Base-by-base conservation (phyloP, 2,113 vertebrate genomes). In the Etheostoma cragini region DNA sequence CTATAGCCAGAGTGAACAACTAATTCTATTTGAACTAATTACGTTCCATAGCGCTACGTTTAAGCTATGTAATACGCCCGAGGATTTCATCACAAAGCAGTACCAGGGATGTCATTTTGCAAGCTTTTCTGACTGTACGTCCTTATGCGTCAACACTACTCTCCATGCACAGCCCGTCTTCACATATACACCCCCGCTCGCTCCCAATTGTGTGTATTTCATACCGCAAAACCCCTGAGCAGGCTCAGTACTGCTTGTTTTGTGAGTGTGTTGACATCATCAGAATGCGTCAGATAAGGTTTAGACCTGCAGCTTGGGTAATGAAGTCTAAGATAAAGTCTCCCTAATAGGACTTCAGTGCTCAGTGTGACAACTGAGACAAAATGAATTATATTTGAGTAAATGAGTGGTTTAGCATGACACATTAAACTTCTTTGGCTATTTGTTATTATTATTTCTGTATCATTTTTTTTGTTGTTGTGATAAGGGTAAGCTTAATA, bases 21-120 rank as follows among this genome's bases (percentile, higher is more conserved):
- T 93, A 91, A 95, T 95, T 93, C 91, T 91, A 94, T 93, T 93
- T 93, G 86, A 93, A 90, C 94, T 93, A 94, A 95, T 94, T 95
- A 94, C 91, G 83, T 93, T 93, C 90, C 89, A 79, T 85, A 81
- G 89, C 81, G 83, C 91, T 80, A 85, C 71, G 86, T 89, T 83
- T 6, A 26, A 49, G 81, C 86, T 70, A 88, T 88, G 90, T 79
- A 94, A 92, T 84, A 85, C 81, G 79, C 87, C 75, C 15, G 81
- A 92, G 89, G 85, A 83, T 89, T 91, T 91, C 85, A 88, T 89
- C 91, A 83, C 87, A 71, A 71, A 88, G 81, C 89, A 90, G 85
- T 67, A 76, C 83, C 63, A n/a, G 57, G 57, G 75, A 87, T 86
- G 88, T 81, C 78, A 89, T 86, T 90, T 78, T 81, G 64, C 56